Evolutionary conservation across 53 echinoderm and acorn worm species (phyloP), one percentile per base, ranked within the genome.

Genomic region (Arbacia lixula): DNA sequence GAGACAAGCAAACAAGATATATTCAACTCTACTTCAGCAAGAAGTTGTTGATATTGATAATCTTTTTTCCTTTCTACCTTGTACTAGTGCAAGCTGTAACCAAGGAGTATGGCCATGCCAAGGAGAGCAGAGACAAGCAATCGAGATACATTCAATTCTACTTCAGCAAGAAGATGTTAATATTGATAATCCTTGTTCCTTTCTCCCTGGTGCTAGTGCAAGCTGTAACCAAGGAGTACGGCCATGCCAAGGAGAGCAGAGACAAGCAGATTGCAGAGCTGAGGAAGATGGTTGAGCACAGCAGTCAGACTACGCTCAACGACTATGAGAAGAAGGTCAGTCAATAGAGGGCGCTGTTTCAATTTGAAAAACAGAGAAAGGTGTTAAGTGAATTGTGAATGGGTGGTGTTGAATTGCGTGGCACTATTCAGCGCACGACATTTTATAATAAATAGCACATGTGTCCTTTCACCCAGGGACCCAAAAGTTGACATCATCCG

Each of bases 231-330:
- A 93, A 89, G 67, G 96, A 96, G 40, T 66, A 58, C 3, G 72
- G 90, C 1, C 41, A 84, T 25, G 56, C 89, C 26, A 87, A 85
- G 61, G 96, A 96, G 60, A 96, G 84, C 42, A 87, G 85, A 55
- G 96, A 96, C 38, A 91, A 93, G 27, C 96, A 96, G 85, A 83
- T 96, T 66, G 67, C 85, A 39, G 96, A 96, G 68, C 83, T 96
- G 60, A 91, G 91, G 24, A 91, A 91, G 72, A 81, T 91, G 90
- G 83, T 93, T 25, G 96, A 93, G 36, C 93, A 93, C 36, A 91
- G 83, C 12, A 88, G 85, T 55, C 85, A 89, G 66, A 83, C 85
- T 21, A 86, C 87, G 19, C 90, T 91, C 41, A 96, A 96, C 60
- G 89, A 91, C 39, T 91, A 83, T 89, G 96, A 96, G 51, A 96